Percentiles rank a stretch among this genome's conserved stretches.
phyloP scores from a whole-genome alignment of 2,888 invertebrate genomes.

The Coelinius sp. region DNA sequence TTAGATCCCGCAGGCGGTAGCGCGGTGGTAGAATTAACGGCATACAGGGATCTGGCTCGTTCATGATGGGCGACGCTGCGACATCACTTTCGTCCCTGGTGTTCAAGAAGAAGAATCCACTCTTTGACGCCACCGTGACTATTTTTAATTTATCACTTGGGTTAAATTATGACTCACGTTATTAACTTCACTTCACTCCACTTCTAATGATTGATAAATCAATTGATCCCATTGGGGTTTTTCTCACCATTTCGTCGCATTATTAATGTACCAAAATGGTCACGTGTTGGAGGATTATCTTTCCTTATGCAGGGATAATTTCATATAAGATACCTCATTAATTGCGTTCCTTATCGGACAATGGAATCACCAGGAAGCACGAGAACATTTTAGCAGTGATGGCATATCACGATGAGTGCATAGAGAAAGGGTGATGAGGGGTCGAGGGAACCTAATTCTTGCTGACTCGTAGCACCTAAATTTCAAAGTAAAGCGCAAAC shows the following conservation, averaged over 20 bases:
- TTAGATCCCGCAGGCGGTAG: conserved; percentile 83
- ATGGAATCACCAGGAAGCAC: conserved; percentile 28
- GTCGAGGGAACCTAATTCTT: conserved; percentile 15
- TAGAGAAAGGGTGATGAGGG: no score
- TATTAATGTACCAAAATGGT: background rate
- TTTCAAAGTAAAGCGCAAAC: background rate
- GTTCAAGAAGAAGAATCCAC: conserved; percentile 46
- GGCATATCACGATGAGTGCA: background rate
- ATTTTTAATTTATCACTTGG: background rate
- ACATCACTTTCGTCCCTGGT: conserved; percentile 43
- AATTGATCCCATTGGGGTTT: background rate
- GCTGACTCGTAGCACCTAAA: conserved; percentile 5
- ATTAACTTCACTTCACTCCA: background rate
- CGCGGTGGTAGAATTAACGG: conserved; percentile 76
- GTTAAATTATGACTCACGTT: background rate
- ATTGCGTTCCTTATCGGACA: conserved; percentile 13
- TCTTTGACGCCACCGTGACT: conserved; percentile 47
- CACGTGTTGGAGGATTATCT: background rate
- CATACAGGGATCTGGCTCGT: conserved; percentile 67
- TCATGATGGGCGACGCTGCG: conserved; percentile 55
- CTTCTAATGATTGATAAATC: background rate
- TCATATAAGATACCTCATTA: no score
- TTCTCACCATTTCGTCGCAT: background rate
- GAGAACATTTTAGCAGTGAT: conserved; percentile 22
- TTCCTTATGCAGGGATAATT: background rate